Base-by-base conservation (phyloP, 2,113 vertebrate species). In the Scatophagus argus region DNA sequence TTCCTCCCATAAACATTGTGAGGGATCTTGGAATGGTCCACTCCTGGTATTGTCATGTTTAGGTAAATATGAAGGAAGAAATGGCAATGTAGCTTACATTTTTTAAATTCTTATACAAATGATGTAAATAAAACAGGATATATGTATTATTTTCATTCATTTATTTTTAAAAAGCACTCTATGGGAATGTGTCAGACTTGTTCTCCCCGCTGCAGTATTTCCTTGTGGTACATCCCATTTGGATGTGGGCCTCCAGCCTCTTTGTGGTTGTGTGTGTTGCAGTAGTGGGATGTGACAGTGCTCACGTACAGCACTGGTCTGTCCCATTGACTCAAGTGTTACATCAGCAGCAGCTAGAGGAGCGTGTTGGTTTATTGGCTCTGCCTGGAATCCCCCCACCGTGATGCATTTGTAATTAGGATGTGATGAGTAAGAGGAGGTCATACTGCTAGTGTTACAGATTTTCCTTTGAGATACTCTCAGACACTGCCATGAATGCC, bases 231-330 rank as follows among this genome's bases (percentile, higher is more conserved):
- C 11, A 75, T 62, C 6, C 62, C 72, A 77, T n/a, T 68, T 21
- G 1, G 66, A 16, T n/a, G 44, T 14, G 61, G 46, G 44, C 27
- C n/a, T 59, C 39, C 34, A 10, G n/a, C 46, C 36, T 19, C 43
- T 7, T 14, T 54, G 10, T 64, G 54, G 31, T 31, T 54, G 32
- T 58, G 51, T 61, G 55, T 62, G 76, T 56, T 25, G 67, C 73
- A 61, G 65, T 52, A 58, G 77, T 36, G 74, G 34, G 87, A 90
- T 91, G 92, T 94, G 94, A 83, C 82, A 69, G 34, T 49, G 61
- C 83, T 92, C 93, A 94, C 93, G 91, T 94, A 94, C 79, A 76
- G 58, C 78, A 4, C 63, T 77, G 31, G 44, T 70, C 72, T 85
- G 69, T 13, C 7, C 32, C 63, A 52, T 44, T 76, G 46, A 78